Evolutionary conservation across 2,113 vertebrate species (phyloP), one percentile per base, ranked within the genome.

Genomic region (Chloropsis hardwickii): DNA sequence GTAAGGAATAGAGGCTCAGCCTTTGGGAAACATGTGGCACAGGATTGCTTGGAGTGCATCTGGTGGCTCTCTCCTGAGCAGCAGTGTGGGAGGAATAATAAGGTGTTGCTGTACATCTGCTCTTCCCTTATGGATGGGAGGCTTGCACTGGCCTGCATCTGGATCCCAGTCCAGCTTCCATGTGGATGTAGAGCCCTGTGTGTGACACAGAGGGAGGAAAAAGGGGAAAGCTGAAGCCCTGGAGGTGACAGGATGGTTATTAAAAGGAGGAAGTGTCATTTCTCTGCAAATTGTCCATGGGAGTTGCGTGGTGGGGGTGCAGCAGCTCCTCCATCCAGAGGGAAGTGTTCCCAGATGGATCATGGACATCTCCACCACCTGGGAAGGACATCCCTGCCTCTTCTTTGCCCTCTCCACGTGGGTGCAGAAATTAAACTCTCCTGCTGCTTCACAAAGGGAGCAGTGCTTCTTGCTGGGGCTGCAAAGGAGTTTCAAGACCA

Each of bases 81-180:
- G 53, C 53, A 27, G 54, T 1, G 70, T 76, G 81, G 93, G 84
- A 87, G 78, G 84, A 74, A 78, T 71, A 42, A 74, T 16, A 77
- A 90, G 44, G 91, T 91, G 86, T 86, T 94, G 71, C 77, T 76
- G 27, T 19, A 28, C 45, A 65, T 81, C 86, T 95, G 78, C 66
- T 96, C 79, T 73, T 72, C 66, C 84, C 53, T 76, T 29, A 29
- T 0, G 35, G 91, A 67, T 57, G 39, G 40, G 64, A 69, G 21
- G 27, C 29, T 58, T 1, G 0, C 33, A 7, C 60, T 44, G 71
- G 39, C 27, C 70, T n/a, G 16, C 51, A 35, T 51, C 72, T 92
- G 86, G 20, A 33, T 71, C 93, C 45, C 33, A 56, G 61, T 11
- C 60, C 45, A 47, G 42, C 33, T 74, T 25, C n/a, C 6, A 13